phyloP scores from a whole-genome alignment of 2,888 invertebrate species.

The Taenaris catops region DNA sequence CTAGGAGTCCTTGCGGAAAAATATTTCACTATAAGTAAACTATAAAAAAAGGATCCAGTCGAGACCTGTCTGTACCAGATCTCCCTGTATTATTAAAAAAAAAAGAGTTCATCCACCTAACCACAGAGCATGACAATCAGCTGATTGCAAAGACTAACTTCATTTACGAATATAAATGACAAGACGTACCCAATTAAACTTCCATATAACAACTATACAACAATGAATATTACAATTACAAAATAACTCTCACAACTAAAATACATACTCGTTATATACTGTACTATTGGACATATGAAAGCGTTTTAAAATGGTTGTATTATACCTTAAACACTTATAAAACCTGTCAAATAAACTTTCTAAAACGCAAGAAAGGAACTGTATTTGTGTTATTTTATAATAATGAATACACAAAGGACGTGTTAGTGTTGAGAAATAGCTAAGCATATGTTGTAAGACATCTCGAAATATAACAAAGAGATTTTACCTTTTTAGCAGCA shows the following conservation, averaged over 20 bases:
- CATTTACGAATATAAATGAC: too few relatives aligned
- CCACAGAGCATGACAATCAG: too few relatives aligned
- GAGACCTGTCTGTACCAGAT: too few relatives aligned
- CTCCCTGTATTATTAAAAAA: too few relatives aligned
- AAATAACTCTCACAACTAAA: conserved; percentile 7
- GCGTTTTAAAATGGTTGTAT: conserved; percentile 32
- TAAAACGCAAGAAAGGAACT: conserved; percentile 35
- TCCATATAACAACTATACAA: too few relatives aligned
- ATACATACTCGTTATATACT: neutral
- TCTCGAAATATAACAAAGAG: conserved; percentile 38
- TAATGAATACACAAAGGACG: neutral
- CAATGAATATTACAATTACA: too few relatives aligned
- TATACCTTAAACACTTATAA: conserved; percentile 24
- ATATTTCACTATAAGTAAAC: too few relatives aligned
- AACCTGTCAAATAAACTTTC: conserved; percentile 44
- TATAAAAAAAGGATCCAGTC: too few relatives aligned
- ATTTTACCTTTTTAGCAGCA: conserved; percentile 61
- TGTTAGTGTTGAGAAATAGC: conserved; percentile 28
- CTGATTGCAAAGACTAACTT: too few relatives aligned
- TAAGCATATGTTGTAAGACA: conserved; percentile 47
- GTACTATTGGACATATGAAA: conserved; percentile 13
- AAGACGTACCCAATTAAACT: too few relatives aligned
- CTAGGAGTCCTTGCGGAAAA: too few relatives aligned
- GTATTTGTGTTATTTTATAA: neutral
- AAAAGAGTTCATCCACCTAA: too few relatives aligned